Conservation (phyloP, 2,888 invertebrate genomes). For the Diarsia brunnea region DNA sequence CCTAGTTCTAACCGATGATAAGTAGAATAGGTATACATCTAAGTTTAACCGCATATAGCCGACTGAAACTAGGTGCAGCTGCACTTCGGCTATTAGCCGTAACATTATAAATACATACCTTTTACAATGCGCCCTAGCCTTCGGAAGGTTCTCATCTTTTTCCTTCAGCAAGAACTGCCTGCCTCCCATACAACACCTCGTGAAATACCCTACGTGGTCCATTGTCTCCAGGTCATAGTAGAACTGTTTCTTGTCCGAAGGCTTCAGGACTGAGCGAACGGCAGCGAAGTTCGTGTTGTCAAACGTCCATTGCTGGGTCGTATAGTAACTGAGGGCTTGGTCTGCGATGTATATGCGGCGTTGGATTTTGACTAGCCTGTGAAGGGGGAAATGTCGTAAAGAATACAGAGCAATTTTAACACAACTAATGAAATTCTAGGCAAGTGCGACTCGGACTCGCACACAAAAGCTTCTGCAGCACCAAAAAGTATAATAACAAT, state of each 20-base stretch:
- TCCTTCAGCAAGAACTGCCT: constrained; percentile 93
- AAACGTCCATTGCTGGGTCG: constrained; percentile 95
- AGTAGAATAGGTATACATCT: too few species aligned
- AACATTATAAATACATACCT: too few species aligned
- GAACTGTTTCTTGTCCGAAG: constrained; percentile 89
- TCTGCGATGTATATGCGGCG: constrained; percentile 95
- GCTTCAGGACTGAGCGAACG: constrained; percentile 88
- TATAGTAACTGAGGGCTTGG: constrained; percentile 93
- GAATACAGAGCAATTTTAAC: not conserved
- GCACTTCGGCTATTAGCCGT: too few species aligned
- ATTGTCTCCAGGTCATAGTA: constrained; percentile 89
- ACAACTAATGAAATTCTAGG: not conserved
- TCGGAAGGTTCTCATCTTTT: constrained; percentile 89
- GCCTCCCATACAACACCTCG: constrained; percentile 91
- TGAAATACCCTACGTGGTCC: constrained; percentile 89
- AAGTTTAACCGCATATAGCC: too few species aligned
- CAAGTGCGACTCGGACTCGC: too few species aligned
- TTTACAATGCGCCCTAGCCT: constrained; percentile 86
- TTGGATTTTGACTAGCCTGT: constrained; percentile 95
- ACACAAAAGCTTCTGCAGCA: too few species aligned
- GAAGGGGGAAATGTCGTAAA: constrained; percentile 22
- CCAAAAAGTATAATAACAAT: too few species aligned
- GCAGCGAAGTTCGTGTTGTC: constrained; percentile 91
- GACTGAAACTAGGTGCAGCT: too few species aligned
- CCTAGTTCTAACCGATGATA: too few species aligned